Evolutionary conservation across 2,888 invertebrate genomes (phyloP), one percentile per base, ranked within the genome.

Genomic region (Digitonthophagus gazella): DNA sequence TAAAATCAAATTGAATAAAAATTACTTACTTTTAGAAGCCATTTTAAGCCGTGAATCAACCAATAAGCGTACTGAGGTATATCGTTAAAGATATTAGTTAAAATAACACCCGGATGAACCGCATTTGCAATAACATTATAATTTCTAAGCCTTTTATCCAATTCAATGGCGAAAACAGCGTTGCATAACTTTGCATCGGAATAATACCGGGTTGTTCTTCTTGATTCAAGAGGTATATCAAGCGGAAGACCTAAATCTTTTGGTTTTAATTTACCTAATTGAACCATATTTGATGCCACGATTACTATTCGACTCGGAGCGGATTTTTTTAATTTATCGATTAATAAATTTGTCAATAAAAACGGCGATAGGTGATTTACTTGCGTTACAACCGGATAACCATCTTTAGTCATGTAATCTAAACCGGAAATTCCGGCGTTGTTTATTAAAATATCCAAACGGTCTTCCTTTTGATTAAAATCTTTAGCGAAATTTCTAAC

Each of bases 261-360:
- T n/a, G 57, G 20, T 14, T 57, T 15, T n/a, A 66, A 58, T 14
- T 16, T 16, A 16, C 57, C 56, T 0, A 18, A 20, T 20, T 16
- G 19, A 8, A 54, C 66, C 56, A 57, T 57, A 6, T 69, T 8
- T n/a, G 79, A 80, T 1, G 79, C 72, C 0, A 79, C 76, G 57
- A 77, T 80, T 5, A 79, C 72, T 66, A 79, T 77, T 66, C 78
- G 70, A 22, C 75, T 75, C 18, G 74, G 72, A 14, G 74, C 73
- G 16, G 78, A 73, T 73, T 77, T 78, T 67, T 76, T 79, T 55
- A 89, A 79, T 77, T 88, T 86, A 68, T 85, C 86, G 0, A 86
- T 77, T 0, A 93, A 79, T 0, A 93, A 84, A 71, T 89, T 82
- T 0, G 91, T 91, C 65, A 93, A 80, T 16, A 93, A 80, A 77